phyloP scores from a whole-genome alignment of 2,888 invertebrate species.

The Calliphora vomitoria region DNA sequence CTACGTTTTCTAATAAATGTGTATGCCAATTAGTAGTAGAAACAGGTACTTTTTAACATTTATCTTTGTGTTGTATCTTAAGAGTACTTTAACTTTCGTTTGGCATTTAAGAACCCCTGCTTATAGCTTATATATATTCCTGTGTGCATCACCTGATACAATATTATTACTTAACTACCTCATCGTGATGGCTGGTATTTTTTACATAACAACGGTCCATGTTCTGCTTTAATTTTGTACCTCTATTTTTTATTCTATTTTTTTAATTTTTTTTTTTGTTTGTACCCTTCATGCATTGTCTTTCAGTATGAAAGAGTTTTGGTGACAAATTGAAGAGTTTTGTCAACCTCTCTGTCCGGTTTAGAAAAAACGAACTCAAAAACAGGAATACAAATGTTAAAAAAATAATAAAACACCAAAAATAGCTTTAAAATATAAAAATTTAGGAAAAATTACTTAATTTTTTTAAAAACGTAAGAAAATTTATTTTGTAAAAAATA shows the following conservation, averaged over 20 bases:
- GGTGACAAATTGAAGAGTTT: conserved; percentile 52
- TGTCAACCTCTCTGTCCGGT: background rate
- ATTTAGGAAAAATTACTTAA: too few species aligned
- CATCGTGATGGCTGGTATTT: background rate
- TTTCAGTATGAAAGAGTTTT: conserved; percentile 3
- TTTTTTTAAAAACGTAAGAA: too few species aligned
- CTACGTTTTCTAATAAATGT: too few species aligned
- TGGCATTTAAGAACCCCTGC: conserved; percentile 32
- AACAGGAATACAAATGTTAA: background rate
- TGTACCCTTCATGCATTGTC: background rate
- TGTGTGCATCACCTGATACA: background rate
- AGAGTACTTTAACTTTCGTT: too few species aligned
- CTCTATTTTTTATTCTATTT: background rate
- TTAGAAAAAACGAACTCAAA: background rate
- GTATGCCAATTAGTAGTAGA: too few species aligned
- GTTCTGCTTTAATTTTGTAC: conserved; percentile 23
- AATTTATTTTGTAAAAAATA: too few species aligned
- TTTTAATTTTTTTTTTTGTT: too few species aligned
- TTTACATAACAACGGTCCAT: conserved; percentile 30
- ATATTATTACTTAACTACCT: conserved; percentile 13
- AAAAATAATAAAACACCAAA: too few species aligned
- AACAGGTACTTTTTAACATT: too few species aligned
- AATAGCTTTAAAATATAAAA: background rate
- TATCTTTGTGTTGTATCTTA: too few species aligned
- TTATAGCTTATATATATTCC: background rate